Evolutionary conservation across 2,797 vertebrate genomes (phyloP).

Genomic region (Hippoglossus hippoglossus): DNA sequence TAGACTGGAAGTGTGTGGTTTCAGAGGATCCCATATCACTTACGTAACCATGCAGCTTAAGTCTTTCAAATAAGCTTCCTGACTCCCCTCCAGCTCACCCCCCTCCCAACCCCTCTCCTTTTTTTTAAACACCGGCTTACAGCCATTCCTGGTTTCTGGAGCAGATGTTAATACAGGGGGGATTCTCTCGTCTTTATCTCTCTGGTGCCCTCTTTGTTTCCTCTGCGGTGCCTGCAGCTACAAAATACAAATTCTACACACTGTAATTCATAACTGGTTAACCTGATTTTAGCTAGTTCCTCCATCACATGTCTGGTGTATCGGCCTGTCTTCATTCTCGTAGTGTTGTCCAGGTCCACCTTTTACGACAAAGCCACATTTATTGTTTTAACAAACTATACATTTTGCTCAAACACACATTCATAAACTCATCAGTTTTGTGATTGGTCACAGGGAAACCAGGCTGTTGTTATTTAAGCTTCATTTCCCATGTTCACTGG

Average conservation of each 20-base stretch:
- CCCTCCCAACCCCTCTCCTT: constrained; percentile 55
- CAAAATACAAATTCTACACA: constrained; percentile 20
- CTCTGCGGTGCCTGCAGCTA: constrained; percentile 31
- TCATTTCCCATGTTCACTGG: constrained; percentile 6
- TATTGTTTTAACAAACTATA: constrained; percentile 10
- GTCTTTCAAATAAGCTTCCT: constrained; percentile 70
- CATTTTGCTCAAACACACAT: constrained; percentile 6
- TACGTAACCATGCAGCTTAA: constrained; percentile 74
- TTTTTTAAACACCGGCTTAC: constrained; percentile 67
- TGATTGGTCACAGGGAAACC: background rate
- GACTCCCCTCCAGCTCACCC: constrained; percentile 44
- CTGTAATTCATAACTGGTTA: constrained; percentile 22
- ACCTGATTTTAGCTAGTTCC: constrained; percentile 25
- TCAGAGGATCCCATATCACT: constrained; percentile 70
- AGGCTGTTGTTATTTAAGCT: constrained; percentile 11
- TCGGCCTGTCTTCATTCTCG: constrained; percentile 37
- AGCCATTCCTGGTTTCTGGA: constrained; percentile 72
- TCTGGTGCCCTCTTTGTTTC: constrained; percentile 51
- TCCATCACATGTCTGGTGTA: constrained; percentile 36
- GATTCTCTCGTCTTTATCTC: constrained; percentile 39
- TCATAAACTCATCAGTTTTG: background rate
- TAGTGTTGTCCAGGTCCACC: constrained; percentile 35
- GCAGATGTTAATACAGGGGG: constrained; percentile 66
- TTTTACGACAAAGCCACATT: constrained; percentile 13
- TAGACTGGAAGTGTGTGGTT: constrained; percentile 64